Percentiles rank a stretch among this genome's conserved stretches.
Conservation (phyloP, 1,140 invertebrate species). For the Neodiprion lecontei region DNA sequence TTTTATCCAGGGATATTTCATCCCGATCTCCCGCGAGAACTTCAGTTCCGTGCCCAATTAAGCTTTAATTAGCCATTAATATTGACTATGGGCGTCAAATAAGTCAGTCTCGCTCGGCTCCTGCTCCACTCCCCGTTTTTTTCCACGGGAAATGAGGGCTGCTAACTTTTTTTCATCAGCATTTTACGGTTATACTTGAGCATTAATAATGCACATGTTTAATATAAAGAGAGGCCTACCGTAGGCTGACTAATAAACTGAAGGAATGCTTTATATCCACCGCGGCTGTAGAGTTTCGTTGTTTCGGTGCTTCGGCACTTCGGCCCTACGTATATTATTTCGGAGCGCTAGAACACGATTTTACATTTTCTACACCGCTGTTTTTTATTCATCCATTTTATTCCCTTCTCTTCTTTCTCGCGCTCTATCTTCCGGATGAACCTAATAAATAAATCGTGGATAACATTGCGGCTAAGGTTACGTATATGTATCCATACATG, state of each 20-base stretch:
- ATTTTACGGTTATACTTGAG: constrained; percentile 44
- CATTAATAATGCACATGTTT: constrained; percentile 50
- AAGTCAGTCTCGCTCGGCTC: constrained; percentile 13
- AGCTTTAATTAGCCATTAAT: constrained; percentile 20
- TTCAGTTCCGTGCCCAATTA: constrained; percentile 17
- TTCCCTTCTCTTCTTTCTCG: no score
- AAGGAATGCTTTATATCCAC: constrained; percentile 5
- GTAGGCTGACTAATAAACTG: constrained; percentile 5
- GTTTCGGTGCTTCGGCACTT: background rate
- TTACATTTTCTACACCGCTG: no score
- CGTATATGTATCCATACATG: no score
- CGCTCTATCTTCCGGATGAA: no score
- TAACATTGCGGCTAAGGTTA: no score
- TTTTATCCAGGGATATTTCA: background rate
- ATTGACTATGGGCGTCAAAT: constrained; percentile 18
- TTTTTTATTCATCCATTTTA: no score
- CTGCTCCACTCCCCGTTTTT: constrained; percentile 12
- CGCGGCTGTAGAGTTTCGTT: background rate
- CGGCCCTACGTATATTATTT: no score
- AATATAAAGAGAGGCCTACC: constrained; percentile 34
- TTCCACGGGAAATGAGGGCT: background rate
- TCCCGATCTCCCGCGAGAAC: background rate
- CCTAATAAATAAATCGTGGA: no score
- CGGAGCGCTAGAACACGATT: no score
- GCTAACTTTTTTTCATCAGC: constrained; percentile 39